Evolutionary conservation across 2,888 invertebrate species (phyloP).

Genomic region (Morpho helenor): DNA sequence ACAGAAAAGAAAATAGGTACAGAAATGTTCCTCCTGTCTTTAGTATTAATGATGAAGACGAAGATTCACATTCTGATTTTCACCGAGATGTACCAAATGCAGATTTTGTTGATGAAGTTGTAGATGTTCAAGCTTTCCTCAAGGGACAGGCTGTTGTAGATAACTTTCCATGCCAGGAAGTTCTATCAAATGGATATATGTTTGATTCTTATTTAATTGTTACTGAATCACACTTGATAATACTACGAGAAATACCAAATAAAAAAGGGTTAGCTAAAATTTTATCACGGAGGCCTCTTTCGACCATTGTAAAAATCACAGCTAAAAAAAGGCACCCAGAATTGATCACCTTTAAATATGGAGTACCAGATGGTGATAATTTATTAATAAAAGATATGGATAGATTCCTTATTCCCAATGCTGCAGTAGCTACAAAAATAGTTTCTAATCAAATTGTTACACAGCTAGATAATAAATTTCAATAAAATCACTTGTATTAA

Average conservation of each 20-base stretch:
- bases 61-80: slow-evolving; percentile 55
- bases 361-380: slow-evolving; percentile 88
- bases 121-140: slow-evolving; percentile 88
- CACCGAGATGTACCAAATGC: slow-evolving; percentile 70
- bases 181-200: slow-evolving; percentile 92
- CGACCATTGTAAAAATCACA: slow-evolving; percentile 97
- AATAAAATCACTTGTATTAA: slow-evolving; percentile 22
- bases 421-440: slow-evolving; percentile 92
- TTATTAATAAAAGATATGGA: slow-evolving; percentile 93
- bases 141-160: slow-evolving; percentile 91
- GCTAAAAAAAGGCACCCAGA: slow-evolving; percentile 97
- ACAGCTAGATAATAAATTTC: slow-evolving; percentile 61
- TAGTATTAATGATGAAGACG: slow-evolving; percentile 93
- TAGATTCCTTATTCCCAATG: slow-evolving; percentile 94
- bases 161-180: slow-evolving; percentile 95
- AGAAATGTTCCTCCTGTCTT: slow-evolving; percentile 95
- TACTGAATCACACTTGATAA: slow-evolving; percentile 91
- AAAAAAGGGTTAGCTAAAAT: slow-evolving; percentile 90
- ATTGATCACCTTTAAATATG: slow-evolving; percentile 98
- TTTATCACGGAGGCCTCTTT: slow-evolving; percentile 91
- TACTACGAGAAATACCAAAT: slow-evolving; percentile 88
- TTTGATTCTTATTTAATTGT: slow-evolving; percentile 93
- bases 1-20: slow-evolving; percentile 92
- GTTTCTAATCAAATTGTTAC: slow-evolving; percentile 91
- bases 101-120: slow-evolving; percentile 85